These are phyloP conservation scores for Gopherus evgoodei DNA, from an alignment of 2,113 vertebrate genomes.

Conservation along the genomic window DNA sequence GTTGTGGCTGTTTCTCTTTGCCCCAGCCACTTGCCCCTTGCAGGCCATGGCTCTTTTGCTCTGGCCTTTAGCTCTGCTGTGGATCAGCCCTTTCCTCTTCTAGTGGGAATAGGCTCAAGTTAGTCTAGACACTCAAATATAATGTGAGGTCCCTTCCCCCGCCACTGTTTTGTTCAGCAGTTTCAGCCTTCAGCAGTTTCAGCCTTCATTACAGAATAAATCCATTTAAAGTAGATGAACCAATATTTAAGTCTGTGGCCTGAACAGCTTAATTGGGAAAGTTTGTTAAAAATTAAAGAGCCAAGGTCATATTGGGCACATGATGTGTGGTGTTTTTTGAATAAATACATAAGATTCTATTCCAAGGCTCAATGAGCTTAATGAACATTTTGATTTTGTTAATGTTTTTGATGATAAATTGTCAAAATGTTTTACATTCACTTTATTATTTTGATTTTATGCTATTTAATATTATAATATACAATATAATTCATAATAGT, in stretches of 20 bases:
- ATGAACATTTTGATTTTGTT: background rate
- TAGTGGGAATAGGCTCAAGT: background rate
- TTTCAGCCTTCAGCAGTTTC: background rate
- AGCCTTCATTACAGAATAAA: background rate
- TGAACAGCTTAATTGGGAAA: background rate
- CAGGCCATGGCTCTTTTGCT: background rate
- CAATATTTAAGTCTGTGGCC: background rate
- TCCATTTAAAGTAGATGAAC: background rate
- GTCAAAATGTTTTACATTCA: background rate
- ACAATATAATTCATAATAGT: no score
- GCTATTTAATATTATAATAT: no score
- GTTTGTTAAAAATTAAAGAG: constrained; percentile 1
- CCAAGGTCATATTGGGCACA: background rate
- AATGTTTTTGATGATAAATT: background rate
- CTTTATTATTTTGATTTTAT: background rate
- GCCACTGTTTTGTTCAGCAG: background rate
- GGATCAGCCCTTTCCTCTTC: background rate
- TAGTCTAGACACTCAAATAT: background rate
- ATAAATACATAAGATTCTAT: background rate
- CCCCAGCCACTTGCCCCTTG: background rate
- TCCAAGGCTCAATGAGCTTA: background rate
- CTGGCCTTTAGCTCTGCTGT: background rate
- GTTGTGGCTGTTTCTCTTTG: background rate
- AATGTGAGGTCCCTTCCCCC: background rate
- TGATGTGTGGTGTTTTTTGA: background rate